Evolutionary conservation across 2,797 vertebrate species (phyloP).

Genomic region (Falco berigora): DNA sequence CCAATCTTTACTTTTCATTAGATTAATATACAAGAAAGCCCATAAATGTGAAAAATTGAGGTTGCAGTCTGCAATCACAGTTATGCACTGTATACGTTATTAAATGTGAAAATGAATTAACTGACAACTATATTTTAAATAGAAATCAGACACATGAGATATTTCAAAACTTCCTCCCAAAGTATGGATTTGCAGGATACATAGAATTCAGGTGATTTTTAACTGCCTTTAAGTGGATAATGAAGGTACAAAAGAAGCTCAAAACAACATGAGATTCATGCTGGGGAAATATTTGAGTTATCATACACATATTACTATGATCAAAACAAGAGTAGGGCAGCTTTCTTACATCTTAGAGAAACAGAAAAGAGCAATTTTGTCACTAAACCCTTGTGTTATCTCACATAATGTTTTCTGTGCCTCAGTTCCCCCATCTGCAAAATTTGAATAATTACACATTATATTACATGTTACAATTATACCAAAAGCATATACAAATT

Average conservation of each 20-base stretch:
- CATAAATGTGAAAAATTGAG: not conserved
- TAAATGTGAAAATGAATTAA: not conserved
- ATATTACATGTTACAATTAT: not conserved
- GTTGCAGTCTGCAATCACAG: not conserved
- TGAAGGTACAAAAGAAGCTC: not conserved
- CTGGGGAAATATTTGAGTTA: not conserved
- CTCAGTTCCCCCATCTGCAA: not conserved
- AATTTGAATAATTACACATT: not conserved
- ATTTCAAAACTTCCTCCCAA: not conserved
- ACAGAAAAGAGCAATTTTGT: not conserved
- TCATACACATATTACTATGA: not conserved
- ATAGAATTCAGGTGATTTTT: not conserved
- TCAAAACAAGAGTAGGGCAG: not conserved
- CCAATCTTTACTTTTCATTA: conserved; percentile 2
- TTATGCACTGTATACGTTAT: not conserved
- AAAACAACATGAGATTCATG: not conserved
- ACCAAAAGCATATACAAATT: not conserved
- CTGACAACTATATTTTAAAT: not conserved
- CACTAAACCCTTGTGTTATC: not conserved
- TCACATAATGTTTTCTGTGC: not conserved
- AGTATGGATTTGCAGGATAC: not conserved
- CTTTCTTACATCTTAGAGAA: not conserved
- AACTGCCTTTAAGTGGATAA: not conserved
- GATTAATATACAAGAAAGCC: not conserved
- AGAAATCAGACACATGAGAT: not conserved